Evolutionary conservation across 2,888 invertebrate species (phyloP).

Genomic region (Acleris cristana): DNA sequence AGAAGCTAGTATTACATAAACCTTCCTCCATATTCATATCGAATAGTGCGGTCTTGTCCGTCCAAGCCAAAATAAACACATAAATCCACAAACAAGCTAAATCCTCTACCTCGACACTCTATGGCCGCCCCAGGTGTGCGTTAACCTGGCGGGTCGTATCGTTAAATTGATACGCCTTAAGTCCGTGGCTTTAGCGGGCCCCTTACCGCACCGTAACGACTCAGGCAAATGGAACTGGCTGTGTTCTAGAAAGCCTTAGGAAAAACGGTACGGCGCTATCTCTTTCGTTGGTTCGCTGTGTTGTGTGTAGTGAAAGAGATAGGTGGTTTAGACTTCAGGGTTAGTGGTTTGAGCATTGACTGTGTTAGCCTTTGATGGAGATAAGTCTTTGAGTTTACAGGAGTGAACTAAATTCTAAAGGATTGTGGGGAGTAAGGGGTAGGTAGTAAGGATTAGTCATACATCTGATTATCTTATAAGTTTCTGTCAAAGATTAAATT

Average conservation of each 20-base stretch:
- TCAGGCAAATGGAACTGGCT: slow-evolving; percentile 20
- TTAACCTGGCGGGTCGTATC: slow-evolving; percentile 48
- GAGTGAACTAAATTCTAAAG: no score
- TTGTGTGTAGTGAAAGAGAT: neutral
- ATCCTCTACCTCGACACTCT: slow-evolving; percentile 42
- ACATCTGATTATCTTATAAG: neutral
- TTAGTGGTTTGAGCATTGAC: no score
- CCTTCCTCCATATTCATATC: no score
- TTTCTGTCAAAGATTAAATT: neutral
- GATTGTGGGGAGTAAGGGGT: no score
- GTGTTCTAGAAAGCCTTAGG: slow-evolving; percentile 13
- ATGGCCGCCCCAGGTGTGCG: slow-evolving; percentile 55
- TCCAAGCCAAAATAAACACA: neutral
- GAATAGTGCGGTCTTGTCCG: neutral
- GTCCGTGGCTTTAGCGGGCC: slow-evolving; percentile 42
- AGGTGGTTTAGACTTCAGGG: neutral
- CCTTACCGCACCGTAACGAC: slow-evolving; percentile 28
- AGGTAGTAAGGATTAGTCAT: no score
- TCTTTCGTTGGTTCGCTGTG: neutral
- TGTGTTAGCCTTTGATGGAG: no score
- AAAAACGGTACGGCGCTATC: neutral
- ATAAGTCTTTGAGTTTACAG: no score
- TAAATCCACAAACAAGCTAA: slow-evolving; percentile 6
- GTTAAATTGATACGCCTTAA: slow-evolving; percentile 58
- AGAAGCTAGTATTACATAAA: no score